Base-by-base conservation (phyloP, 1,140 invertebrate species). In the Eupeodes corollae region DNA sequence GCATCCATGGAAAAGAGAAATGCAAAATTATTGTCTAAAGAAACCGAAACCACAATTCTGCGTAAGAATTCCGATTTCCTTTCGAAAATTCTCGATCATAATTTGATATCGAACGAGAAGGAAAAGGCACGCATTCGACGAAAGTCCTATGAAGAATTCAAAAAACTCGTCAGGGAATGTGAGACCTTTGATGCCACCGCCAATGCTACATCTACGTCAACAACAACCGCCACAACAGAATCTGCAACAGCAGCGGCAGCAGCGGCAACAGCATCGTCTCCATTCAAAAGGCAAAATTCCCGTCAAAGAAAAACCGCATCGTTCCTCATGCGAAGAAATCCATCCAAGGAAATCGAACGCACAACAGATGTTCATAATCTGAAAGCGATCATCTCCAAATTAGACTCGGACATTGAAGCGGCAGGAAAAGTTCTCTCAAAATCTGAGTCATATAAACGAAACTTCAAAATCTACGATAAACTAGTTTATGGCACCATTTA, bases 91-190 rank as follows among this genome's bases (percentile, higher is more conserved):
- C 63, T 66, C 49, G 63, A 66, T 58, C 60, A 65, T 19, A 57
- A 66, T 42, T 50, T 66, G 56, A 53, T 56, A 53, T 55, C 46
- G 48, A 59, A 61, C 49, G 52, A 54, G 11, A 58, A 62, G 32
- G 64, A 59, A 49, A 68, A 68, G 40, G 62, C 65, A 39, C 61
- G 67, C 42, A 56, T 58, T 35, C 61, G 66, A 34, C 61, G 66
- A 48, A 68, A 67, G 43, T 68, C 66, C 15, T 68, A 68, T 47
- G 66, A 68, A 51, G 66, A 68, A 56, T 68, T 68, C 35, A 68
- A 68, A 44, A 58, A 57, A 41, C 48, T 68, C 37, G 61, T 67
- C 41, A 61, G 53, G 46, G 65, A 67, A 49, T 62, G 64, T 32
- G 62, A 67, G 34, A 51, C 44, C 18, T 44, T 19, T 16, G 50